Base-by-base conservation (phyloP, 2,888 invertebrate genomes). In the Matsumyia berberina region DNA sequence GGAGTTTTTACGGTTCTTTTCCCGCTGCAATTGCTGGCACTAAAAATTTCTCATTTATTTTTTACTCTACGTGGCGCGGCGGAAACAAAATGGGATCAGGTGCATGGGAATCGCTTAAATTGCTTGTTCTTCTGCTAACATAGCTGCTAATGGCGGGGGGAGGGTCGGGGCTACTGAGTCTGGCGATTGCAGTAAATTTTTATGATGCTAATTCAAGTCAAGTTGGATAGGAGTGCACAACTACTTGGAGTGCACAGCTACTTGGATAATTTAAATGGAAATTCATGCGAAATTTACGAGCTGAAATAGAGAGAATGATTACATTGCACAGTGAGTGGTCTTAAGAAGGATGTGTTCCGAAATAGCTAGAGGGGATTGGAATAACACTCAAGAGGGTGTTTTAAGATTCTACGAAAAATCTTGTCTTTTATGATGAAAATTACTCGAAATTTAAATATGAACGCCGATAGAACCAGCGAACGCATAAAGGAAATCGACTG, bases 111-210 rank as follows among this genome's bases (percentile, higher is more conserved):
- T 5, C n/a, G 11, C 15, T 15, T 29, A 31, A n/a, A 35, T 46
- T 44, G 17, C 44, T 29, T 31, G n/a, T 9, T 35, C 15, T 33
- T 37, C n/a, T 9, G 4, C 3, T 5, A 37, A 11, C 35, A 15
- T 12, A 12, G 35, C 12, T 37, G 17, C 44, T 19, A 51, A 5
- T 24, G n/a, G 12, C 7, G 53, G 29, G 19, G 4, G 24, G 4
- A 4, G 24, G 24, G 24, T n/a, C n/a, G 4, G 24, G 24, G 24
- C 24, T 24, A 3, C 24, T 24, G 24, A 24, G 24, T 24, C 31
- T 67, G n/a, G n/a, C n/a, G n/a, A n/a, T n/a, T 67, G 55, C 69
- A 69, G 69, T 69, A 7, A 12, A 9, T 46, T 72, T n/a, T 60
- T 60, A 72, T 60, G 72, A 72, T 15, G 46, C 9, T 51, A 51